Base-by-base conservation (phyloP, 1,140 invertebrate species). In the Drosophila yakuba region DNA sequence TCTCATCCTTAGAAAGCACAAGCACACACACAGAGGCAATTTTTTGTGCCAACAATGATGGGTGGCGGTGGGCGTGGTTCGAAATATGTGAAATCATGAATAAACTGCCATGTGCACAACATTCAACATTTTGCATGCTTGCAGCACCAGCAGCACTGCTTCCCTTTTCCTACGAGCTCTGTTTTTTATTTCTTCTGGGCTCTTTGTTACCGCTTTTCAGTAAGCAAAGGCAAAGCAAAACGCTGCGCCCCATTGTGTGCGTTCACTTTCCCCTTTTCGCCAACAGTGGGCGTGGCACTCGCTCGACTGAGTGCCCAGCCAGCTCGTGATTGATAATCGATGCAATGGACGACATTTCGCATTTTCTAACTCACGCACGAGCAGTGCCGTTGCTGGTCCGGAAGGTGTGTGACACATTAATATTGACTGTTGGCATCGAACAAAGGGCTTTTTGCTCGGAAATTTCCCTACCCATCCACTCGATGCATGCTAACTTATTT, bases 81-180 rank as follows among this genome's bases (percentile, higher is more conserved):
- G 52, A 89, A 84, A 89, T 89, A 89, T 89, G 84, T 89, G 84
- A 89, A 89, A 89, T 89, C 84, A 89, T 89, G 84, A 89, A 89
- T 89, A 89, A 89, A 89, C 84, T 89, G 84, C 84, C 84, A 89
- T 89, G 84, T 89, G 84, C 84, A 89, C 78, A 89, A 66, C 84
- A 80, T 83, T 88, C 79, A 88, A 76, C 67, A 82, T 82, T 74
- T 74, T 57, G 44, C 60, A 41, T 57, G 35, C 56, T 74, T 54
- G 61, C 75, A 38, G 39, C 32, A 41, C 38, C 60, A 38, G 68
- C 61, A 44, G 68, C 66, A 74, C 17, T 64, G 35, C 44, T 67
- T 50, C 59, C 41, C 8, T 8, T 62, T 6, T 17, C 11, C 47
- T 28, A 14, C 11, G 2, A 38, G 44, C 54, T 59, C 35, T 38